phyloP scores from a whole-genome alignment of 2,113 vertebrate genomes.

The Periophthalmodon schlosseri region DNA sequence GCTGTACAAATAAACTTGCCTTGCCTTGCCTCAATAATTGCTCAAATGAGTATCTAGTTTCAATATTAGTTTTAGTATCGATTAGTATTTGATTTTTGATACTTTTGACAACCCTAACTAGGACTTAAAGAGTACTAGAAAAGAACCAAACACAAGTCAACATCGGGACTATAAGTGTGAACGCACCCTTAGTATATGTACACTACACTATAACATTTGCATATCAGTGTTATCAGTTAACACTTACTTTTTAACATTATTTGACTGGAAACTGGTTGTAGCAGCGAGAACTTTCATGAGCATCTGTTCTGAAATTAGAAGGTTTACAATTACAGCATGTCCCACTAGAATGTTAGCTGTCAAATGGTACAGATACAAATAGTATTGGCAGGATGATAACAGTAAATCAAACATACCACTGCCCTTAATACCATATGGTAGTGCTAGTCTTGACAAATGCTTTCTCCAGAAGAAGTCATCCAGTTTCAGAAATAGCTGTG shows the following conservation, averaged over 20 bases:
- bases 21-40: no score
- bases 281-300: slow-evolving; percentile 77
- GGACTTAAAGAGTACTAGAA: no score
- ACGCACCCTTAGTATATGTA: not conserved
- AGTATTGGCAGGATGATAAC: slow-evolving; percentile 2
- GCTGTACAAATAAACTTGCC: no score
- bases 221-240: not conserved
- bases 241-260: slow-evolving; percentile 73
- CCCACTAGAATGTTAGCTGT: not conserved
- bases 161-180: no score
- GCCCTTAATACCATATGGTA: slow-evolving; percentile 91
- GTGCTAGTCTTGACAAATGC: slow-evolving; percentile 73
- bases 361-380: not conserved
- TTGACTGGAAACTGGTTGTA: slow-evolving; percentile 63
- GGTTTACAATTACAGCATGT: not conserved
- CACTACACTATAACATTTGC: not conserved
- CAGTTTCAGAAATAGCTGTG: slow-evolving; percentile 85
- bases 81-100: no score
- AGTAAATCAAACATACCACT: slow-evolving; percentile 81
- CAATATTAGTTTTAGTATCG: no score
- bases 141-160: no score
- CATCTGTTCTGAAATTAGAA: slow-evolving; percentile 64
- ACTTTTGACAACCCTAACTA: no score
- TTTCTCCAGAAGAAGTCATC: slow-evolving; percentile 90
- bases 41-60: no score